Evolutionary conservation across 2,797 vertebrate species (phyloP).

Genomic region (Eremophila alpestris): DNA sequence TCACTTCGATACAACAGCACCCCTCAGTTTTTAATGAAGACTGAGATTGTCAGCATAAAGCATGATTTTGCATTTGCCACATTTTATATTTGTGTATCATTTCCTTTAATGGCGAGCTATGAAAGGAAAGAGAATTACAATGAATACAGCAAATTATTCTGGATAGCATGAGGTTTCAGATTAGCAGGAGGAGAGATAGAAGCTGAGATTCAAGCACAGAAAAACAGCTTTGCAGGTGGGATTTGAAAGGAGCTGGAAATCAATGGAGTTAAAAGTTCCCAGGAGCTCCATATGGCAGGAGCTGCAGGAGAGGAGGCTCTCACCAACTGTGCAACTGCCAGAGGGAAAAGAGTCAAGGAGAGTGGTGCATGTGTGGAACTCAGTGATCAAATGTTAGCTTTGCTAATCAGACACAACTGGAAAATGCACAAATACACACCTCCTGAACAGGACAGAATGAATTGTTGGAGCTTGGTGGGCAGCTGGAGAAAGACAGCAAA

Average conservation of each 20-base stretch:
- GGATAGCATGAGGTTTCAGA: not conserved
- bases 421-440: slow-evolving; percentile 11
- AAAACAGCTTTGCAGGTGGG: slow-evolving; percentile 58
- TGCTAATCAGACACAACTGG: slow-evolving; percentile 36
- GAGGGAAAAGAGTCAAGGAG: not conserved
- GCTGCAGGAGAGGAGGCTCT: slow-evolving; percentile 10
- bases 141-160: not conserved
- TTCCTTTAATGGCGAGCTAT: not conserved
- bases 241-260: slow-evolving; percentile 65
- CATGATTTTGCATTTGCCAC: not conserved
- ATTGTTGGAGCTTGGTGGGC: slow-evolving; percentile 1
- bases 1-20: not conserved
- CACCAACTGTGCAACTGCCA: slow-evolving; percentile 45
- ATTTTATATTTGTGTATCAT: not conserved
- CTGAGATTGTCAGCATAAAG: not conserved
- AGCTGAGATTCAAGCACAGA: slow-evolving; percentile 11
- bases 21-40: not conserved
- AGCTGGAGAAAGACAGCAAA: slow-evolving; percentile 39
- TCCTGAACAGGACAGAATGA: not conserved
- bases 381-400: slow-evolving; percentile 28
- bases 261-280: slow-evolving; percentile 47
- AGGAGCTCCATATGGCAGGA: slow-evolving; percentile 64
- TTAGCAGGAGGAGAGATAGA: slow-evolving; percentile 31
- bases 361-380: not conserved
- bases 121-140: not conserved